A percentile compares a stretch with the other conserved stretches of the same genome.
Conservation (phyloP, 2,888 invertebrate species). For the Acrocyrtus sp. region DNA sequence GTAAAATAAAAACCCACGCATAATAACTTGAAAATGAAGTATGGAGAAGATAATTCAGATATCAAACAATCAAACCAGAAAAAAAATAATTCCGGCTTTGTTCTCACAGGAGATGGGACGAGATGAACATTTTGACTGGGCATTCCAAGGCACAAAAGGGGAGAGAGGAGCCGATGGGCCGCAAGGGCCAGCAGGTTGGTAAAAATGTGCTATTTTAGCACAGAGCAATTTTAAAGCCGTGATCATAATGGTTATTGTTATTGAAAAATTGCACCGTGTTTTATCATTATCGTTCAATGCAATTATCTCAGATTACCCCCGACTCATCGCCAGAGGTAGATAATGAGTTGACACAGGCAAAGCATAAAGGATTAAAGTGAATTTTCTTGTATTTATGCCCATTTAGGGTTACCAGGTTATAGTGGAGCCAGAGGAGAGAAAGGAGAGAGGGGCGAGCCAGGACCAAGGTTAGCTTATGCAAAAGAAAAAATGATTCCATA, state of each 20-base stretch:
- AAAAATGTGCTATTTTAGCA: too few relatives aligned
- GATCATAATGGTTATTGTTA: too few relatives aligned
- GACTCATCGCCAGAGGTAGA: too few relatives aligned
- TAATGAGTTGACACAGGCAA: too few relatives aligned
- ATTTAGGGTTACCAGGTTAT: constrained; percentile 30
- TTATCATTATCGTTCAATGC: too few relatives aligned
- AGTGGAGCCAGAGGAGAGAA: constrained; percentile 24
- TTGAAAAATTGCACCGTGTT: too few relatives aligned
- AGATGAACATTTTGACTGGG: constrained; percentile 47
- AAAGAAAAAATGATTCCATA: too few relatives aligned
- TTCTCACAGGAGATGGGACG: constrained; percentile 47
- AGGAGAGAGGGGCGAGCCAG: constrained; percentile 44
- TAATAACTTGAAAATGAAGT: background rate
- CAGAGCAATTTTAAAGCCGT: too few relatives aligned
- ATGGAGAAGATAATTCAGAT: too few relatives aligned
- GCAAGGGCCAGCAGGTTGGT: constrained; percentile 51
- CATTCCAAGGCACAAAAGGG: constrained; percentile 50
- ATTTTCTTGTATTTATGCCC: background rate
- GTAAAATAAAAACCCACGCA: background rate
- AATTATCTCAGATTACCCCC: too few relatives aligned
- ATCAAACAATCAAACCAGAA: background rate
- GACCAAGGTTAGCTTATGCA: constrained; percentile 34
- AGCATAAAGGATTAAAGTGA: background rate
- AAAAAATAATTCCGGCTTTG: background rate
- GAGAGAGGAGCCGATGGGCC: constrained; percentile 50